Base-by-base conservation (phyloP, 2,797 vertebrate genomes). In the Lacerta agilis region DNA sequence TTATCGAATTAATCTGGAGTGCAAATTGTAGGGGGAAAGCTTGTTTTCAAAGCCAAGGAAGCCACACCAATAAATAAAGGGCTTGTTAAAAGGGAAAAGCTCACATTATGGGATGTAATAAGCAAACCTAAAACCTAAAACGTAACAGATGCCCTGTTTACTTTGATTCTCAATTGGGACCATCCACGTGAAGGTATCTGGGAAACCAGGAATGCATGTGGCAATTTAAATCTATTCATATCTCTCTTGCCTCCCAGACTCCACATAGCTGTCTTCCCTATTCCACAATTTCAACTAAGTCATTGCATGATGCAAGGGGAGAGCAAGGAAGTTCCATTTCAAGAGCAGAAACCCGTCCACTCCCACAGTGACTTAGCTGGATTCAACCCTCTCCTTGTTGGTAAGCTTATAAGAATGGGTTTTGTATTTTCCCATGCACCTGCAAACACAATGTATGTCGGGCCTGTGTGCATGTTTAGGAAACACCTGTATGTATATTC, bases 1-100 rank as follows among this genome's bases (percentile, higher is more conserved):
- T 76, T 82, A 82, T 41, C 88, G 58, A 83, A 89, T 85, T 89
- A 92, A 82, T 83, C 58, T 89, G 72, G 55, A 89, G 61, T 87
- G 29, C 49, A 85, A 89, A 87, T 73, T 75, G 43, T 61, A 87
- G 82, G 33, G 49, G 49, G 45, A 85, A 90, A 88, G 78, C 36
- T 64, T 89, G 4, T 81, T 85, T 55, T 58, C 33, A 69, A 83
- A 83, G 55, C 20, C 25, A 76, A 72, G 71, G 72, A 78, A 43
- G 17, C 25, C 45, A 29, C 25, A 38, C 76, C 77, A 83, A 29
- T 84, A 77, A 79, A 86, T 79, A 79, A 83, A 80, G 58, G 15
- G 36, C 75, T 75, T 76, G 43, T 58, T 67, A 80, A 45, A 85
- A 29, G 49, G 2, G 29, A 27, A 27, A 55, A 49, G 25, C 27